phyloP scores from a whole-genome alignment of 2,888 invertebrate species.

The Hydrotaea diabolus region DNA sequence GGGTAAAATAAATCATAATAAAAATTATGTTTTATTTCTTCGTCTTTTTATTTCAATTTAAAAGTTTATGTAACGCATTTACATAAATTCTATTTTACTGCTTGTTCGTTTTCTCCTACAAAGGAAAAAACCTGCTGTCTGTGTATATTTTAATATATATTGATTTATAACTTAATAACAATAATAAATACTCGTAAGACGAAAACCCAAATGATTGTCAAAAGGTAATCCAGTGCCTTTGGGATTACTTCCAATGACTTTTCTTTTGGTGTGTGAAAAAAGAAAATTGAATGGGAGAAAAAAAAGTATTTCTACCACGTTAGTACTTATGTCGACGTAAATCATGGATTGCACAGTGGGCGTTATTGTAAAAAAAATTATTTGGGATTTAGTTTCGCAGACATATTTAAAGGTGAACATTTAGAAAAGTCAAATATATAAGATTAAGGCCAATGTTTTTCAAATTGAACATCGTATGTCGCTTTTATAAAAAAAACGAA shows the following conservation, averaged over 20 bases:
- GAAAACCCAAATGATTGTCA: neutral
- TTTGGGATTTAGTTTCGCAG: too few relatives aligned
- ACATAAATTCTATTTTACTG: constrained; percentile 27
- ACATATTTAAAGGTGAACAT: too few relatives aligned
- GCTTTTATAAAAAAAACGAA: too few relatives aligned
- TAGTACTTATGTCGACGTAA: too few relatives aligned
- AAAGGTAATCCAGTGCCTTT: neutral
- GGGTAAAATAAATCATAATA: constrained; percentile 40
- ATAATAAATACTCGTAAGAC: constrained; percentile 17
- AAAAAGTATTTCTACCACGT: too few relatives aligned
- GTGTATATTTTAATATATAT: neutral
- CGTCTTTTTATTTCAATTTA: constrained; percentile 18
- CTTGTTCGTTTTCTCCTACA: too few relatives aligned
- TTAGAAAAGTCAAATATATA: too few relatives aligned
- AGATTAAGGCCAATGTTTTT: too few relatives aligned
- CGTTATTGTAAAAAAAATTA: too few relatives aligned
- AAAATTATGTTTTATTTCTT: constrained; percentile 24
- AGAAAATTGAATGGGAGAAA: neutral
- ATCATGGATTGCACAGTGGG: too few relatives aligned
- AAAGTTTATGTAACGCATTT: constrained; percentile 25
- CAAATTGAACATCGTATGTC: too few relatives aligned
- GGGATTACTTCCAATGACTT: neutral
- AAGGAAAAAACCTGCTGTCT: neutral
- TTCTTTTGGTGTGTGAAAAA: neutral
- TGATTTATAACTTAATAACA: constrained; percentile 1